Percentiles rank a stretch among this genome's conserved stretches.
Evolutionary conservation across 2,113 vertebrate species (phyloP).

Genomic region (Oenanthe melanoleuca): DNA sequence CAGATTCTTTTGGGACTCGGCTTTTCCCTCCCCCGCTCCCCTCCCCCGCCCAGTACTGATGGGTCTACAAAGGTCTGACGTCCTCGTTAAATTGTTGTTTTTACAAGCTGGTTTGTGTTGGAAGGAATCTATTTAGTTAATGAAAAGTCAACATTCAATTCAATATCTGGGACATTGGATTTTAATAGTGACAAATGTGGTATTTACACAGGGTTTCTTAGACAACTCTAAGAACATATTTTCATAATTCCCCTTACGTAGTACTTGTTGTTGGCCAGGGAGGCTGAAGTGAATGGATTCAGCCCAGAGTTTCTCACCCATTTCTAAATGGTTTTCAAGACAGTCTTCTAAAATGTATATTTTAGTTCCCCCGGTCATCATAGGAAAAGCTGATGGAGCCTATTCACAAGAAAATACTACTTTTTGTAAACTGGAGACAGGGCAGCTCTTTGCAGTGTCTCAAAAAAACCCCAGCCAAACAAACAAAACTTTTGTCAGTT

Average conservation of each 20-base stretch:
- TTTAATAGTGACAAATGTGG: neutral
- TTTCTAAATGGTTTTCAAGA: neutral
- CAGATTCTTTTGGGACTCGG: rapidly evolving
- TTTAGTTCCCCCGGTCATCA: neutral
- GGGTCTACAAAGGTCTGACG: rapidly evolving
- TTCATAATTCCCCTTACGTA: neutral
- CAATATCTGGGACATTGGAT: neutral
- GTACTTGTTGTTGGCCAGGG: neutral
- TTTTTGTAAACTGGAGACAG: neutral
- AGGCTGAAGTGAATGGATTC: neutral
- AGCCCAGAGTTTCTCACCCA: neutral
- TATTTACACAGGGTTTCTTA: neutral
- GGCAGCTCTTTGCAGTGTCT: neutral
- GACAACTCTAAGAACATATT: neutral
- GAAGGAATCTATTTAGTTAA: neutral
- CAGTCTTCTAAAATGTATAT: neutral
- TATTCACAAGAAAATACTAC: neutral
- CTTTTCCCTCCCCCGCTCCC: too few species aligned
- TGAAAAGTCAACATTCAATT: neutral
- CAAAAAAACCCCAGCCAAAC: neutral
- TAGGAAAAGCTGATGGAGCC: neutral
- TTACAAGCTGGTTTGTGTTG: neutral
- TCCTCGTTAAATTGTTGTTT: neutral
- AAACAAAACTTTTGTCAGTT: neutral
- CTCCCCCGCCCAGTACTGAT: rapidly evolving